phyloP scores from a whole-genome alignment of 2,888 invertebrate species.

The Drosophila bunnanda region DNA sequence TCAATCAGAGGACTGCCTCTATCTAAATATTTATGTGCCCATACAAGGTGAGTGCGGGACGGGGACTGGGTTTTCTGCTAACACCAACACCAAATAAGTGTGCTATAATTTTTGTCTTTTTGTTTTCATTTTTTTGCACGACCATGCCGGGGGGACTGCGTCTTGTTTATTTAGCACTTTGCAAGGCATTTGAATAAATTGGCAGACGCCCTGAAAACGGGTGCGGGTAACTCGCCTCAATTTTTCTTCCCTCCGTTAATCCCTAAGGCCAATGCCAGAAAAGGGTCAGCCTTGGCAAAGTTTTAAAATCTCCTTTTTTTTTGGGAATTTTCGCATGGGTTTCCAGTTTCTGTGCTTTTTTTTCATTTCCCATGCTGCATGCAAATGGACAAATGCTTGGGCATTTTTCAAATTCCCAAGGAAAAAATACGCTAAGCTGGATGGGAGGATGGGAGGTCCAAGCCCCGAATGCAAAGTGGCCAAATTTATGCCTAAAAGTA shows the following conservation, averaged over 20 bases:
- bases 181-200: constrained; percentile 82
- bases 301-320: constrained; percentile 52
- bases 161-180: constrained; percentile 82
- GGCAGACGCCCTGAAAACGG: constrained; percentile 62
- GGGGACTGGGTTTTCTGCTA: background rate
- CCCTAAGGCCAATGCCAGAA: constrained; percentile 66
- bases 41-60: constrained; percentile 91
- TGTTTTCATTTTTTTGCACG: constrained; percentile 21
- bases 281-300: constrained; percentile 70
- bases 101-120: constrained; percentile 38
- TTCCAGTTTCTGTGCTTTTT: constrained; percentile 26
- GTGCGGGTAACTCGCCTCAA: constrained; percentile 68
- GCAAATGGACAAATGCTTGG: constrained; percentile 77
- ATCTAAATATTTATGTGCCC: constrained; percentile 98
- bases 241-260: constrained; percentile 70
- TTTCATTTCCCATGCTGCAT: constrained; percentile 16
- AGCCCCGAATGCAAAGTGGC: constrained; percentile 68
- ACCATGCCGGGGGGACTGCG: constrained; percentile 48
- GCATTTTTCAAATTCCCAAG: constrained; percentile 71
- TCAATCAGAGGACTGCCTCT: constrained; percentile 98
- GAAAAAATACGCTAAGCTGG: constrained; percentile 56
- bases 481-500: constrained; percentile 72
- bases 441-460: constrained; percentile 16
- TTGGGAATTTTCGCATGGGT: constrained; percentile 30
- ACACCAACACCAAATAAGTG: constrained; percentile 41